phyloP scores from a whole-genome alignment of 2,797 vertebrate species.

The Benthosema pterotum region DNA sequence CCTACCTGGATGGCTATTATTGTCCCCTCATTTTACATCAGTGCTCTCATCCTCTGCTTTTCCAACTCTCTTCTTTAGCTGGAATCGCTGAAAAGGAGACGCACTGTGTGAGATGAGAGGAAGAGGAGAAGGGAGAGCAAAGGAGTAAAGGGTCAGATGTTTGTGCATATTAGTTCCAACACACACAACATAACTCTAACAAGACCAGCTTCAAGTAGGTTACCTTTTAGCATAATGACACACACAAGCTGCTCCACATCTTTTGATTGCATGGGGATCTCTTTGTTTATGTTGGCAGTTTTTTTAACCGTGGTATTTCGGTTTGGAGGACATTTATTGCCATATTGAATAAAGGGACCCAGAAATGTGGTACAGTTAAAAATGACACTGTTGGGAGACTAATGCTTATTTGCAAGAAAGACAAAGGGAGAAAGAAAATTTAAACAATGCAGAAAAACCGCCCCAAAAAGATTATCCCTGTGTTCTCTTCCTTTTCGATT shows the following conservation, averaged over 20 bases:
- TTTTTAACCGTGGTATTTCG: constrained; percentile 17
- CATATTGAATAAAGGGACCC: constrained; percentile 16
- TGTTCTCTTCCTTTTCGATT: constrained; percentile 1
- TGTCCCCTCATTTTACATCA: background rate
- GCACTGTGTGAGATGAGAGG: constrained; percentile 53
- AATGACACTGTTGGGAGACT: background rate
- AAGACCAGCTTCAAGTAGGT: constrained; percentile 18
- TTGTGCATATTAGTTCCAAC: constrained; percentile 29
- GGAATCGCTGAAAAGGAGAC: constrained; percentile 75
- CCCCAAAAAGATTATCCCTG: constrained; percentile 12
- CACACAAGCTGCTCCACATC: constrained; percentile 21
- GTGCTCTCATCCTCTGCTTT: background rate
- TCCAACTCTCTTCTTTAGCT: constrained; percentile 60
- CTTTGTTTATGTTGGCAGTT: constrained; percentile 14
- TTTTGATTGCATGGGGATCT: constrained; percentile 43
- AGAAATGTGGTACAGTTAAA: constrained; percentile 3
- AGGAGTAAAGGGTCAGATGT: constrained; percentile 48
- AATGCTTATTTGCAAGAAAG: constrained; percentile 52
- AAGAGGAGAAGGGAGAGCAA: constrained; percentile 10
- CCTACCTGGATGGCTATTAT: background rate
- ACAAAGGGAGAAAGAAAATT: constrained; percentile 12
- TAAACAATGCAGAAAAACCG: constrained; percentile 29
- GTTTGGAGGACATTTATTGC: constrained; percentile 11
- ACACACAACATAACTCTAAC: constrained; percentile 34
- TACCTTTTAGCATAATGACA: constrained; percentile 31